phyloP scores from a whole-genome alignment of 2,888 invertebrate genomes.

The Spisula subtruncata region DNA sequence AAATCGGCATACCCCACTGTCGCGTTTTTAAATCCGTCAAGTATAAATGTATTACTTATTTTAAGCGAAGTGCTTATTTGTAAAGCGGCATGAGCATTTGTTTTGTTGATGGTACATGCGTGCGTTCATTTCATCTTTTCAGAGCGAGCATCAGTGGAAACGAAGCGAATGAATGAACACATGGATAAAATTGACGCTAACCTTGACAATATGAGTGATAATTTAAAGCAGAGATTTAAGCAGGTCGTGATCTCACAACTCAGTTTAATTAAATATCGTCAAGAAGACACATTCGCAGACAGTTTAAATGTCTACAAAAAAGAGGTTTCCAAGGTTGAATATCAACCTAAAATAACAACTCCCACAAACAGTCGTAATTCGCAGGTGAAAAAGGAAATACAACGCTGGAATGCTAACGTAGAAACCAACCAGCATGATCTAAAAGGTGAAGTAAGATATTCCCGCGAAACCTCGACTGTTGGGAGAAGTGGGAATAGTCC shows the following conservation, averaged over 20 bases:
- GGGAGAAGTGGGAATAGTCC: background rate
- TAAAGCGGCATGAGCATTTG: too few species aligned
- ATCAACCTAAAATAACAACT: background rate
- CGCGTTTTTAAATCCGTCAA: too few species aligned
- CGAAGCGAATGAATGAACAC: background rate
- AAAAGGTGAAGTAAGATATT: background rate
- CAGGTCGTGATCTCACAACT: background rate
- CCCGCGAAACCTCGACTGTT: background rate
- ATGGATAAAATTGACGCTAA: conserved; percentile 15
- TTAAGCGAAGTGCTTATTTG: too few species aligned
- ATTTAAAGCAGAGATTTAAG: background rate
- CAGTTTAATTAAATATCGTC: background rate
- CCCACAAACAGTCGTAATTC: background rate
- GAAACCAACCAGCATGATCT: background rate
- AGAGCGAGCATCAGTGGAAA: conserved; percentile 6
- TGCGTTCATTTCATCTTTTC: background rate
- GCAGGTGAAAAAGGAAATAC: background rate
- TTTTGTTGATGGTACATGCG: background rate
- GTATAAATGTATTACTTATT: too few species aligned
- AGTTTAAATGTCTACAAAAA: background rate
- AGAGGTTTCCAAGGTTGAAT: background rate
- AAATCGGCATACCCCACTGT: too few species aligned
- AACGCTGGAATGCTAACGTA: background rate
- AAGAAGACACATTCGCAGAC: background rate
- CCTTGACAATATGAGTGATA: conserved; percentile 4